Evolutionary conservation across 1,140 invertebrate genomes (phyloP), one percentile per base, ranked within the genome.

Genomic region (Caerostris darwini): DNA sequence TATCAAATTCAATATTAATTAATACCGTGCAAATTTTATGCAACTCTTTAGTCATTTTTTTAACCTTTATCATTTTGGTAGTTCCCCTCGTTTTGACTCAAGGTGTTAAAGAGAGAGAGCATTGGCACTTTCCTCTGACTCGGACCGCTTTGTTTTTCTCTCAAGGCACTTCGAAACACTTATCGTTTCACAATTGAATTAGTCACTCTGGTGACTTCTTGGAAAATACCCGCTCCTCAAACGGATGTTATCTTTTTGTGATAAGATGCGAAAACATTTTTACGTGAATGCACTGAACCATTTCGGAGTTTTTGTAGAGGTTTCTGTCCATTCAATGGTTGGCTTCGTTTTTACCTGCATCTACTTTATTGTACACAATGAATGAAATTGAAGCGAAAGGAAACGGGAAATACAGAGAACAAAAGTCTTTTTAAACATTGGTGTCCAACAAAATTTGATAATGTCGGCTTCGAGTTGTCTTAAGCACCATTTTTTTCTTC

Each of bases 161-260:
- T 34, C 10, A 12, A 53, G 34, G 71, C 71, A 50, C 71, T 77
- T 53, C 50, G 71, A 77, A 77, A 77, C 71, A 14, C 5, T 77
- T 77, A 77, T 71, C 69, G 12, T 50, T 77, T 77, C 34, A 53
- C 71, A 77, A 77, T 77, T 77, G 71, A 77, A 77, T 77, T 8
- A 77, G 19, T 77, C 71, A 77, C 34, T 77, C 7, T 5, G 10
- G 71, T 14, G 71, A 77, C 71, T 77, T 77, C 71, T 77, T 77
- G 71, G 50, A 77, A 77, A 77, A 77, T 77, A 19, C 71, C 71
- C 53, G 3, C 10, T 50, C 53, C 69, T 50, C 71, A 53, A 77
- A 77, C 71, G 50, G 71, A 12, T 77, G 34, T 77, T 77, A 77
- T 77, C 71, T 77, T 77, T 34, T 53, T 50, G 34, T 50, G 71